Evolutionary conservation across 2,113 vertebrate species (phyloP), one percentile per base, ranked within the genome.

Genomic region (Gyps fulvus): DNA sequence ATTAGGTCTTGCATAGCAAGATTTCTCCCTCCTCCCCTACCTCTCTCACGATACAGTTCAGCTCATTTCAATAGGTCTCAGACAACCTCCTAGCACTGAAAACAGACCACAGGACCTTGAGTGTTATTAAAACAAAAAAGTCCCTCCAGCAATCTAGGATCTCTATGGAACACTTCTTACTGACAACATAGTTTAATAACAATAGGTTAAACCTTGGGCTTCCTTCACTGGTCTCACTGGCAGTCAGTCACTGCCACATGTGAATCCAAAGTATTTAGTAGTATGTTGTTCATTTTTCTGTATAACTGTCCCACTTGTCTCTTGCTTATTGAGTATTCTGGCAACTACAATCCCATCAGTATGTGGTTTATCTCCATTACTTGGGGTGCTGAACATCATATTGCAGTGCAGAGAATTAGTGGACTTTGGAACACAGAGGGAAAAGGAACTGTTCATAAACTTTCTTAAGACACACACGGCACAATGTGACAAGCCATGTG

Each of bases 401-500:
- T 42, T 42, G 87, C 21, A 73, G 52, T 36, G 67, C 29, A 42
- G 47, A 78, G 71, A 57, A 62, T 45, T 9, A 45, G 18, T 9
- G 42, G 34, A 15, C 25, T 62, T 72, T 34, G 57, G 23, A 65
- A 47, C 36, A 40, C 29, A 42, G 42, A 55, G 50, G 36, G 15
- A 73, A 67, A 52, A 78, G 47, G 54, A 78, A 49, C 16, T 4
- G 6, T 6, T 22, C 27, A 9, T 18, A 10, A 82, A 21, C 31
- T 20, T 50, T 54, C 21, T 66, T 19, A 25, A 26, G 49, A 16
- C 23, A 42, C 8, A 11, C 6, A 16, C 0, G 1, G 45, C 34
- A 47, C n/a, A 22, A 13, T 1, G 6, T 9, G 42, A 38, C 29
- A 16, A 54, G 38, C 32, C 65, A 17, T 0, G 1, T 20, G 43